Conservation (phyloP, 2,888 invertebrate genomes). For the Molorchus minor region DNA sequence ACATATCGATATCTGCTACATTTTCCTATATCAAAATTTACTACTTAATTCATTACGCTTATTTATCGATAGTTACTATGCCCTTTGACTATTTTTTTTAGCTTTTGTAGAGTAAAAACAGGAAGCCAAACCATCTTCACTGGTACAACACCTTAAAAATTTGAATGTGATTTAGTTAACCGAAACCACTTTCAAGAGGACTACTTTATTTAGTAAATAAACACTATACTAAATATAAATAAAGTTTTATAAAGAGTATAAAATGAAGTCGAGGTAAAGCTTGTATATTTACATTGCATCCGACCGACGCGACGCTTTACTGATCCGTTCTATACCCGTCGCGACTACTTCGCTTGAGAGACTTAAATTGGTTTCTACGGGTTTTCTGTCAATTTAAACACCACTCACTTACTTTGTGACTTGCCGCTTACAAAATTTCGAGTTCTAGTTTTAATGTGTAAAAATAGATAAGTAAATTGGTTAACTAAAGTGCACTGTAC, state of each 20-base stretch:
- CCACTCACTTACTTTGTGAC: too few relatives aligned
- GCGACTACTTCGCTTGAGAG: conserved; percentile 27
- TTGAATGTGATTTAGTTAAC: not conserved
- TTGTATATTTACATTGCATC: conserved; percentile 10
- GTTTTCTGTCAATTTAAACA: not conserved
- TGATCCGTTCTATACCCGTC: conserved; percentile 23
- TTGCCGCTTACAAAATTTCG: too few relatives aligned
- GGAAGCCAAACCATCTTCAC: too few relatives aligned
- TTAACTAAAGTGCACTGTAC: not conserved
- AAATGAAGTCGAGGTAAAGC: not conserved
- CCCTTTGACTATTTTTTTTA: too few relatives aligned
- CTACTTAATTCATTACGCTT: too few relatives aligned
- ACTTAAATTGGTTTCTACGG: conserved; percentile 37
- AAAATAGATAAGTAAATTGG: not conserved
- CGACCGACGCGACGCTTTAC: conserved; percentile 21
- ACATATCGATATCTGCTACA: too few relatives aligned
- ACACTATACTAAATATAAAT: not conserved
- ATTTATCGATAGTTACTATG: too few relatives aligned
- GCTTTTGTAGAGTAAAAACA: too few relatives aligned
- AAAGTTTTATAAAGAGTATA: not conserved
- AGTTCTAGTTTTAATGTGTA: not conserved
- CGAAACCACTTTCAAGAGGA: not conserved
- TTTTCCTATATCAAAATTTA: too few relatives aligned
- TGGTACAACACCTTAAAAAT: too few relatives aligned
- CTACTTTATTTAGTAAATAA: not conserved